Base-by-base conservation (phyloP, 2,113 vertebrate genomes). In the Petaurus breviceps region DNA sequence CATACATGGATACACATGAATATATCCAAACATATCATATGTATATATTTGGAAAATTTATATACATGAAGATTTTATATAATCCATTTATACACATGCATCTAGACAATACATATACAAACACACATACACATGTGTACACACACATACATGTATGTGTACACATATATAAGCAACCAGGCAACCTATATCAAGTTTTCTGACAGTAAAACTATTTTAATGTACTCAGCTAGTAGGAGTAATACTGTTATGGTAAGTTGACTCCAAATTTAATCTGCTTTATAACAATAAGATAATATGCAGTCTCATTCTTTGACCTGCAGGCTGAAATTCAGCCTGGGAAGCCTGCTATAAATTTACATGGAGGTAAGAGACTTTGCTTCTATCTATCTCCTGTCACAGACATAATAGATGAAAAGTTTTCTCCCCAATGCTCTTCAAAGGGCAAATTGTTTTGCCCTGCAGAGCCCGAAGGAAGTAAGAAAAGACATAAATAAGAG, bases 391-490 rank as follows among this genome's bases (percentile, higher is more conserved):
- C n/a, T 43, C 68, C n/a, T 84, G 68, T 84, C 68, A 84, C 68
- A 84, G 68, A 43, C 68, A 84, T 84, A 84, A 84, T 43, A 84
- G 68, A 84, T 84, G 68, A 84, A 84, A 84, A 84, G 68, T 84
- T 84, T 84, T 84, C n/a, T 84, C n/a, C 68, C 68, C 68, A 84
- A 2, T 84, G 68, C n/a, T 84, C 68, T 84, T 84, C 68, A 84
- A 84, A 84, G 68, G 68, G 68, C 68, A 84, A 84, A 84, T 84
- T 84, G 68, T 84, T 84, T 84, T 84, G 68, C 68, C n/a, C n/a
- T 84, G n/a, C 68, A 43, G 19, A 43, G 68, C 68, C 68, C 43
- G 37, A 84, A 84, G 68, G 68, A 84, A 84, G 68, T 84, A 84
- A 84, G 19, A 84, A 84, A 84, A 84, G 19, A 84, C 37, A 84